Evolutionary conservation across 1,140 invertebrate genomes (phyloP), one percentile per base, ranked within the genome.

Genomic region (Drosophila busckii): DNA sequence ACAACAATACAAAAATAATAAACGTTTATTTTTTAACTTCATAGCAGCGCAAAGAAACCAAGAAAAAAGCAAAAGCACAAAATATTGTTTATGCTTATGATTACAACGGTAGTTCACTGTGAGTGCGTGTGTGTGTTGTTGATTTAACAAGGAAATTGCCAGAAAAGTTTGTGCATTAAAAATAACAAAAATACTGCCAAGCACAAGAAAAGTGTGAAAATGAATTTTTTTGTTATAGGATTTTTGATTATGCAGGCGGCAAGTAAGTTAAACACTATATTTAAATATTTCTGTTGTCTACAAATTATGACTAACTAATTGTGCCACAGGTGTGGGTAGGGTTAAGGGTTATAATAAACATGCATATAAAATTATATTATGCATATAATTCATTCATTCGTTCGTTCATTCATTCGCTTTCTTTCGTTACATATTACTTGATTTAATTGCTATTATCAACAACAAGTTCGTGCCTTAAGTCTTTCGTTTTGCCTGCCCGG

Each of bases 141-240:
- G n/a, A 35, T 48, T 61, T 52, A 61, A 70, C 41, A 25, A 58
- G 34, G 50, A 54, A 49, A 54, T 35, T 38, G 37, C 15, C 49
- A 56, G 29, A 35, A 25, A 50, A 71, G 73, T 50, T 59, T 63
- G 44, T 32, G 22, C 71, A 26, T 35, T 6, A 4, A 37, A 62
- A 42, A 49, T 42, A 66, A 26, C 46, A 40, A 48, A 41, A 54
- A 54, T 50, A 55, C 71, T 73, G 58, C 32, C 29, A 34, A 10
- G 29, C 9, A 42, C 48, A 48, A 34, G 44, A 31, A 46, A 45
- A 26, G 48, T 44, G 25, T 46, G 17, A 78, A 73, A 71, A 86
- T 86, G 84, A 86, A 86, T 62, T 86, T 86, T 67, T 84, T 86
- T 54, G 78, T 86, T 56, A 86, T 86, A 56, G 83, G 83, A 38